phyloP scores from a whole-genome alignment of 1,140 invertebrate species.

The Anastrepha obliqua region DNA sequence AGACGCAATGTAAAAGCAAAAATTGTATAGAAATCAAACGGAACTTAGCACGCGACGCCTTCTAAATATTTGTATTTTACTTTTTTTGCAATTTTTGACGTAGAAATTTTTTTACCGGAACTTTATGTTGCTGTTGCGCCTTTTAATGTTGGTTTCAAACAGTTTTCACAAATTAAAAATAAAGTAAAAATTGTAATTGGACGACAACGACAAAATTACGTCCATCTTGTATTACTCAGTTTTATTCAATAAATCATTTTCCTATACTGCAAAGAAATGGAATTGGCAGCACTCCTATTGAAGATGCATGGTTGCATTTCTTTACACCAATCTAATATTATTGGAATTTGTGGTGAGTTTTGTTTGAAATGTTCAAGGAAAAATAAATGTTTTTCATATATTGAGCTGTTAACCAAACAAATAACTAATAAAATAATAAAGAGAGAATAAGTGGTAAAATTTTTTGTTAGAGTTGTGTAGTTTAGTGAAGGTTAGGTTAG shows the following conservation, averaged over 20 bases:
- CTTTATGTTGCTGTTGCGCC: slow-evolving; percentile 5
- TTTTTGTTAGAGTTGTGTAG: too few relatives aligned
- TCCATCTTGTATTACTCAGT: slow-evolving; percentile 51
- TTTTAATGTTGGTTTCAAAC: background rate
- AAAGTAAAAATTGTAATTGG: slow-evolving; percentile 36
- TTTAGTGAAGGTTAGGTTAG: too few relatives aligned
- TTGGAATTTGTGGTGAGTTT: too few relatives aligned
- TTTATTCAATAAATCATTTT: slow-evolving; percentile 47
- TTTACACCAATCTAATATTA: too few relatives aligned
- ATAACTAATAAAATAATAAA: too few relatives aligned
- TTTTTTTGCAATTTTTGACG: background rate
- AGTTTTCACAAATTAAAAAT: slow-evolving; percentile 36
- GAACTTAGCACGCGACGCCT: background rate
- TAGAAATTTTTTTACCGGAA: slow-evolving; percentile 27
- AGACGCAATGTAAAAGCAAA: slow-evolving; percentile 17
- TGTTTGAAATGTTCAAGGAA: too few relatives aligned
- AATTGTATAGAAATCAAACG: background rate
- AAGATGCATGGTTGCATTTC: background rate
- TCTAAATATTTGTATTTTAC: background rate
- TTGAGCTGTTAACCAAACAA: too few relatives aligned
- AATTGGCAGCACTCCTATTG: background rate
- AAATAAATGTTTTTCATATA: too few relatives aligned
- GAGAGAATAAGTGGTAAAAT: too few relatives aligned
- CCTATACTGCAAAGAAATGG: background rate
- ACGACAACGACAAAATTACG: slow-evolving; percentile 15